Evolutionary conservation across 2,888 invertebrate species (phyloP).

Genomic region (Ceriagrion tenellum): DNA sequence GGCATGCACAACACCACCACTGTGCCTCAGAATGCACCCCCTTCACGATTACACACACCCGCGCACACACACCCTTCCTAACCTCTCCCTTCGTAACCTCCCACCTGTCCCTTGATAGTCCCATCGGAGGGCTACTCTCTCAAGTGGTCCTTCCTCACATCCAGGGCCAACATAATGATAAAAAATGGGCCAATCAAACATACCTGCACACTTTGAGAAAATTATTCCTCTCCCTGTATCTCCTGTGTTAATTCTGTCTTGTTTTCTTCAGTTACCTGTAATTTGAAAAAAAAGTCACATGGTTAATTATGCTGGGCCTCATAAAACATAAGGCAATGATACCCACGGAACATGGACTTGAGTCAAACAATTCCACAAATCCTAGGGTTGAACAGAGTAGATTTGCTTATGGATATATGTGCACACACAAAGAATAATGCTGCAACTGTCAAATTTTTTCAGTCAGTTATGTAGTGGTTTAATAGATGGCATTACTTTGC

Average conservation of each 20-base stretch:
- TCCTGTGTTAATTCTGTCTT: conserved; percentile 27
- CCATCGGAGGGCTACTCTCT: conserved; percentile 36
- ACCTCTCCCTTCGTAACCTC: not conserved
- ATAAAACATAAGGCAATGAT: too few species aligned
- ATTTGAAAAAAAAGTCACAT: not conserved
- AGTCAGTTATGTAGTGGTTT: too few species aligned
- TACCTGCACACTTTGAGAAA: conserved; percentile 14
- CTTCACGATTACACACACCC: too few species aligned
- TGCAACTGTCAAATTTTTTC: too few species aligned
- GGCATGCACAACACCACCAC: not conserved
- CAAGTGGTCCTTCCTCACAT: conserved; percentile 32
- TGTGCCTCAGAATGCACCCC: not conserved
- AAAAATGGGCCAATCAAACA: conserved; percentile 46
- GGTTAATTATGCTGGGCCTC: too few species aligned
- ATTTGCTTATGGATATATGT: too few species aligned
- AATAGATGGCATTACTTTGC: too few species aligned
- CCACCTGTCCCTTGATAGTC: not conserved
- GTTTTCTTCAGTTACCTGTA: conserved; percentile 39
- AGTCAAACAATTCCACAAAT: too few species aligned
- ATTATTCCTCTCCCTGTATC: conserved; percentile 58
- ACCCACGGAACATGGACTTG: too few species aligned
- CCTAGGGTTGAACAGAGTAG: too few species aligned
- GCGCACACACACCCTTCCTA: not conserved
- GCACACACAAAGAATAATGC: too few species aligned
- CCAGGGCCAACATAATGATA: not conserved